Percentiles rank a stretch among this genome's conserved stretches.
These are phyloP conservation scores for Hypolimnas misippus DNA, from an alignment of 2,888 invertebrate species.

Conservation along the genomic window DNA sequence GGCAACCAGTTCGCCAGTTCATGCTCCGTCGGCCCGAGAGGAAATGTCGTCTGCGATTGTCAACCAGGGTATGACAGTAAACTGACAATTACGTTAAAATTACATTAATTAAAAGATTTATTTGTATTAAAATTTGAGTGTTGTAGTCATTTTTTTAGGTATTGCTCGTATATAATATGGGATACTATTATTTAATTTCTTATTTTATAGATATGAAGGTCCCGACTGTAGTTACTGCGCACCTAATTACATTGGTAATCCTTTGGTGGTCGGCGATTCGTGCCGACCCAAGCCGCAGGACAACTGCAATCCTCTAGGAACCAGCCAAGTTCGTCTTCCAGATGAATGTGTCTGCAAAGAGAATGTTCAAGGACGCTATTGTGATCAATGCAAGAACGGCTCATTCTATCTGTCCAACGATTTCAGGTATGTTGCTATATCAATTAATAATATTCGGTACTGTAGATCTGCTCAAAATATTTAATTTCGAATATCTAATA, in stretches of 20 bases:
- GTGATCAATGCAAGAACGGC: constrained; percentile 93
- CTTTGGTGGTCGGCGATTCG: constrained; percentile 88
- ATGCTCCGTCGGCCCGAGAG: constrained; percentile 89
- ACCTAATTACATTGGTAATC: constrained; percentile 92
- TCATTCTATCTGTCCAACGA: constrained; percentile 92
- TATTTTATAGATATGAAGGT: constrained; percentile 83
- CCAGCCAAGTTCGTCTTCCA: constrained; percentile 67
- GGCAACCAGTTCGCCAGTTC: constrained; percentile 93
- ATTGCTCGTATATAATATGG: no score
- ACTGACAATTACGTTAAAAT: no score
- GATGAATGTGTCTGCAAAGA: constrained; percentile 75
- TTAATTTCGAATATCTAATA: no score
- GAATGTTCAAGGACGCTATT: constrained; percentile 90
- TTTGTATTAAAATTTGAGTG: no score
- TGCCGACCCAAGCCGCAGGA: constrained; percentile 82
- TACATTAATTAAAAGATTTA: neutral
- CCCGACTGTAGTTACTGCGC: constrained; percentile 91
- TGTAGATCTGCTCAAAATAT: neutral
- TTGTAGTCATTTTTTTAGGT: no score
- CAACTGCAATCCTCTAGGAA: constrained; percentile 91
- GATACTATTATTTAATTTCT: neutral
- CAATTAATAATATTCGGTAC: neutral
- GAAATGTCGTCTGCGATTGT: constrained; percentile 92
- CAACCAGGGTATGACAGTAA: constrained; percentile 89
- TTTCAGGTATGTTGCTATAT: constrained; percentile 56